phyloP scores from a whole-genome alignment of 1,140 invertebrate species.

The Drosophila pruinosa region DNA sequence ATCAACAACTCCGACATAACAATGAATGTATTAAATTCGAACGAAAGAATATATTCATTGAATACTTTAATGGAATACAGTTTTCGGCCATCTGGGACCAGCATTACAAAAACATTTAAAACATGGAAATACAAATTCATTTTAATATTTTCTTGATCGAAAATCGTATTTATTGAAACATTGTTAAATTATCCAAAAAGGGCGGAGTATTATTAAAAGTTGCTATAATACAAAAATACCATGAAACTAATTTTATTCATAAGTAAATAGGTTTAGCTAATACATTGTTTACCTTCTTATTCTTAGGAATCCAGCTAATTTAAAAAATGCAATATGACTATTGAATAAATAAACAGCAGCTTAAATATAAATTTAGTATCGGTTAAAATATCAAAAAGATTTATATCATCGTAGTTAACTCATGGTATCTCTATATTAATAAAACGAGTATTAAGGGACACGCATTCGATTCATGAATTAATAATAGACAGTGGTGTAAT shows the following conservation, averaged over 20 bases:
- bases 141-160: neutral
- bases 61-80: neutral
- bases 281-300: neutral
- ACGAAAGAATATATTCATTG: too few species aligned
- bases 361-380: constrained; percentile 2
- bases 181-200: constrained; percentile 5
- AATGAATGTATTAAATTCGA: too few species aligned
- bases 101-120: neutral
- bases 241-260: neutral
- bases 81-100: neutral
- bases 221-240: neutral
- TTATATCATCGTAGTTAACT: neutral
- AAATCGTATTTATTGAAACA: constrained; percentile 15
- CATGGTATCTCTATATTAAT: neutral
- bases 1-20: too few species aligned
- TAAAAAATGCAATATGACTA: neutral
- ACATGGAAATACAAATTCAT: neutral
- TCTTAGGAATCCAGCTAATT: neutral
- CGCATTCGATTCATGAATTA: neutral
- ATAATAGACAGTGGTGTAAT: constrained; percentile 21
- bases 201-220: neutral
- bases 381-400: neutral
- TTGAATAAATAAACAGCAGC: constrained; percentile 5
- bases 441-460: neutral
- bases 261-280: neutral